Conservation (phyloP, 2,797 vertebrate species). For the Anguilla obscura region DNA sequence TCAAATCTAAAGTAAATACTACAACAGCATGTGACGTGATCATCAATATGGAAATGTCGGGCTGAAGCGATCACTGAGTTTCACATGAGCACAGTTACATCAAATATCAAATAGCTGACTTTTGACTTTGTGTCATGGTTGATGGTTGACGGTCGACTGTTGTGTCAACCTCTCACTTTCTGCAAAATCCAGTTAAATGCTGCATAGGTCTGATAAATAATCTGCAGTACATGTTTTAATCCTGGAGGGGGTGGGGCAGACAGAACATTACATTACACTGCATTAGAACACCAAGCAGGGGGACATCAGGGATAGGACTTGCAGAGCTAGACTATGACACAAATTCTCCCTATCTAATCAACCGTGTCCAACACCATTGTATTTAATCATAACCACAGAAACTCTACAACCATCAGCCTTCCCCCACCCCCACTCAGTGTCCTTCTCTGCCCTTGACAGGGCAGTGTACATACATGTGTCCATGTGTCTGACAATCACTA, state of each 20-base stretch:
- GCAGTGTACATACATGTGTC: neutral
- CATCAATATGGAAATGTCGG: neutral
- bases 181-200: neutral
- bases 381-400: slow-evolving; percentile 31
- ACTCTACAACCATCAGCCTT: neutral
- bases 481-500: neutral
- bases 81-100: neutral
- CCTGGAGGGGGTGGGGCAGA: slow-evolving; percentile 14
- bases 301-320: slow-evolving; percentile 1
- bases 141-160: neutral
- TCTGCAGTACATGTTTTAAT: slow-evolving; percentile 4
- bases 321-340: slow-evolving; percentile 18
- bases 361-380: slow-evolving; percentile 23
- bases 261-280: slow-evolving; percentile 9
- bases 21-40: neutral
- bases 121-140: neutral
- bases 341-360: slow-evolving; percentile 28
- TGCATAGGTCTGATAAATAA: neutral
- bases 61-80: neutral
- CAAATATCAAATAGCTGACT: neutral
- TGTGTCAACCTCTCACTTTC: neutral
- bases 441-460: slow-evolving; percentile 3
- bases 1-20: neutral
- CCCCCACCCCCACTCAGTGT: slow-evolving; percentile 4
- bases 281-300: neutral